Base-by-base conservation (phyloP, 2,113 vertebrate genomes). In the Periophthalmus modestus region DNA sequence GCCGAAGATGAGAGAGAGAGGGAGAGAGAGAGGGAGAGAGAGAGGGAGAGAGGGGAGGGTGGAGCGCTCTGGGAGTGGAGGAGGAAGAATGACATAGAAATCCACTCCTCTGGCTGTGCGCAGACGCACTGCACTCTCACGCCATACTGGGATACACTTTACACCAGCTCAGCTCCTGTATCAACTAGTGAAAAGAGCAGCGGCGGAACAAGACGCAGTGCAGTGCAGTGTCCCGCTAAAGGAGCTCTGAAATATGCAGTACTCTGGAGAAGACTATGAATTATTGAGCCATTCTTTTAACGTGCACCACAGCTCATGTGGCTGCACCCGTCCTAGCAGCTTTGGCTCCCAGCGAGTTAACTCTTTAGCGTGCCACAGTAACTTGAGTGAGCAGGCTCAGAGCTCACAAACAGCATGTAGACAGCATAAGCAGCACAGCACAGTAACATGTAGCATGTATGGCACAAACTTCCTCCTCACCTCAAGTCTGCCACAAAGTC, bases 21-120 rank as follows among this genome's bases (percentile, higher is more conserved):
- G 9, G 70, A 85, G 85, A 75, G 71, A 81, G 63, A 85, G 84
- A 82, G 52, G 50, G 71, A 54, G 71, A 80, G 76, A 87, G 87
- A 79, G 75, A 71, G 76, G 80, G 82, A 87, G 84, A 75, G 81
- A 77, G 84, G 79, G 76, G 88, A 89, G 88, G 82, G 84, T 69
- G 81, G 69, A 85, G 78, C 83, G 73, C 78, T 68, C 77, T 57
- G 81, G 87, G 88, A 90, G 77, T 75, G 81, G 79, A 84, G 77
- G 82, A 85, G 81, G 69, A 82, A 82, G 88, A 86, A 87, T 88
- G 92, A 92, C 87, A 92, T 83, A 89, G 87, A 90, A 87, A 88
- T 91, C 88, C 87, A 89, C 91, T 92, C 91, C 92, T 92, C 89
- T 85, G 18, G 76, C 85, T 80, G 78, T 36, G 89, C 91, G 91